Conservation (phyloP, 2,797 vertebrate genomes). For the Arrhamphus sclerolepis region DNA sequence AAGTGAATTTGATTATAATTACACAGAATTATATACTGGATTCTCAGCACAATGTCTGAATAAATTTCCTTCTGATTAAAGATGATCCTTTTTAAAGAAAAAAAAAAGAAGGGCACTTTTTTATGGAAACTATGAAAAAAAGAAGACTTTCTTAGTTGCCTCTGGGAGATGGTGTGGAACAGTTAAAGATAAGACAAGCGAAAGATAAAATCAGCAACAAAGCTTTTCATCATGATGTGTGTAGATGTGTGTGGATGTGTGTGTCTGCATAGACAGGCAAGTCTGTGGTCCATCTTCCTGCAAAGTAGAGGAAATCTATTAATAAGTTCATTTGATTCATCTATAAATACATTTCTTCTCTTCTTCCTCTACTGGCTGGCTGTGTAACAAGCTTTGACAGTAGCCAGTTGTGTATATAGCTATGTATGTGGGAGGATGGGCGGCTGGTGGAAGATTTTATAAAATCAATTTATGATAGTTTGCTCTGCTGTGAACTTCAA, state of each 20-base stretch:
- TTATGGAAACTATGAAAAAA: slow-evolving; percentile 20
- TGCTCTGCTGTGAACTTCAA: slow-evolving; percentile 22
- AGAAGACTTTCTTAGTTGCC: slow-evolving; percentile 16
- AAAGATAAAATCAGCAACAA: slow-evolving; percentile 59
- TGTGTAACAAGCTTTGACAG: slow-evolving; percentile 60
- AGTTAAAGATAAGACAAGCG: slow-evolving; percentile 45
- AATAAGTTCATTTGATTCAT: slow-evolving; percentile 72
- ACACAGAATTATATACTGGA: neutral
- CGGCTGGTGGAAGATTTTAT: slow-evolving; percentile 2
- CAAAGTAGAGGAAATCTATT: slow-evolving; percentile 70
- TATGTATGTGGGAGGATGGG: slow-evolving; percentile 3
- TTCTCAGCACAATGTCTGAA: neutral
- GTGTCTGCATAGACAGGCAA: slow-evolving; percentile 8
- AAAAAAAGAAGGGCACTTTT: slow-evolving; percentile 4
- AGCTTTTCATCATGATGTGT: slow-evolving; percentile 47
- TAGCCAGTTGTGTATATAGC: slow-evolving; percentile 36
- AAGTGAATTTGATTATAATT: too few species aligned
- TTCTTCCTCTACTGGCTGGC: slow-evolving; percentile 47
- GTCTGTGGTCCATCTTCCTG: slow-evolving; percentile 61
- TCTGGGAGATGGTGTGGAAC: slow-evolving; percentile 38
- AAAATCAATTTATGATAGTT: slow-evolving; percentile 12
- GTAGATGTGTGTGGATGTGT: slow-evolving; percentile 18
- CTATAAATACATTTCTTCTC: slow-evolving; percentile 74
- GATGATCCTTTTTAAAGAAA: slow-evolving; percentile 8
- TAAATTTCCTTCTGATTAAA: slow-evolving; percentile 9